Evolutionary conservation across 2,888 invertebrate genomes (phyloP), one percentile per base, ranked within the genome.

Genomic region (Megamerina dolium): DNA sequence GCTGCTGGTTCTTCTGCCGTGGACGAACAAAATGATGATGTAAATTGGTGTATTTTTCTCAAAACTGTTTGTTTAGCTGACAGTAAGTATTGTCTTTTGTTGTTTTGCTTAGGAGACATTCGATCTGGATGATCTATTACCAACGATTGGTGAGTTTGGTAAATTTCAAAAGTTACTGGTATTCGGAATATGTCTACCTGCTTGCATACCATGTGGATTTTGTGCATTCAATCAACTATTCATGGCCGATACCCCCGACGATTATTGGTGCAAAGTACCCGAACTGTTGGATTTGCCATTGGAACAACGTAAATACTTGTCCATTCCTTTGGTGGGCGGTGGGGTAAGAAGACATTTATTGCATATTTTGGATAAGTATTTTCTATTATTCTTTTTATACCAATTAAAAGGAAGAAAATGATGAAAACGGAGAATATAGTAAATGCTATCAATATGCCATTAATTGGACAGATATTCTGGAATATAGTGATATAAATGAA

Each of bases 141-240:
- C 86, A 1, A 81, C 85, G 62, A 83, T 93, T 48, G 93, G 92
- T 3, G 91, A 92, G 68, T 91, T 91, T 66, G 93, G 93, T 36
- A 77, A 78, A 29, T 93, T 92, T 69, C 93, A 94, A 67, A 89
- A 87, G 67, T 73, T 86, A 40, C 74, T 91, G 48, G 74, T 90
- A 17, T 89, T 89, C 82, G 76, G 92, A 40, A 84, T 94, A 45
- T 89, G 92, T 60, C 74, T 92, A 49, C 88, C 92, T 13, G 89
- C 92, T 3, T 89, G 91, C 61, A 79, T 93, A 56, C 89, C 92
- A 0, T 90, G 91, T 60, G 91, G 90, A 21, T 92, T 90, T 72
- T 87, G 89, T 69, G 91, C 91, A 4, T 91, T 93, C 72, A 92
- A 90, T 73, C 92, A 92, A 72, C 77, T 93, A 27, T 93, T 94